These are phyloP conservation scores for Seira ritae DNA, from an alignment of 2,888 invertebrate genomes.

Conservation along the genomic window DNA sequence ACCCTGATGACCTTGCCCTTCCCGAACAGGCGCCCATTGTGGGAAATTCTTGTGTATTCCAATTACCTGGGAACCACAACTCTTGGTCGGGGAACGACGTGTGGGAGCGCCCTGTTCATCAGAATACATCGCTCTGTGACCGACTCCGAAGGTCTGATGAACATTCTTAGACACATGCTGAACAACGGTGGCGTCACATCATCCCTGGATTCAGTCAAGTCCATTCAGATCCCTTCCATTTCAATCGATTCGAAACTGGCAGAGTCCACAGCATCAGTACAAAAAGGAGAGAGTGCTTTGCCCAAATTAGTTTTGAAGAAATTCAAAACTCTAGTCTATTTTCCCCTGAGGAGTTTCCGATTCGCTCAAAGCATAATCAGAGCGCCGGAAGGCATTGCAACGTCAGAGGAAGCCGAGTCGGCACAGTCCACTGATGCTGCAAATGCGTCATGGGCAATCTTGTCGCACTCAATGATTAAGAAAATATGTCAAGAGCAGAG, in stretches of 20 bases:
- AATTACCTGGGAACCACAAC: conserved; percentile 54
- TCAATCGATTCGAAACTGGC: neutral
- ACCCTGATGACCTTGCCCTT: conserved; percentile 64
- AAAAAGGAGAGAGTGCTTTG: conserved; percentile 18
- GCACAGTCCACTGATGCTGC: conserved; percentile 22
- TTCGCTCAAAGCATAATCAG: conserved; percentile 30
- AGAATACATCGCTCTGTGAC: conserved; percentile 62
- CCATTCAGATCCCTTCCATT: conserved; percentile 9
- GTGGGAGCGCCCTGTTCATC: conserved; percentile 61
- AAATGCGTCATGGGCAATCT: conserved; percentile 37
- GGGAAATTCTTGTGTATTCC: conserved; percentile 67
- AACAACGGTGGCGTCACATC: neutral
- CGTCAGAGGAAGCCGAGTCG: neutral
- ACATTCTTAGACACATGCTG: conserved; percentile 51
- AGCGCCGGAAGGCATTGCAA: conserved; percentile 44
- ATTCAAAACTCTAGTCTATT: conserved; percentile 46
- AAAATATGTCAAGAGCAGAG: conserved; percentile 45
- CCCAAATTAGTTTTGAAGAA: conserved; percentile 28
- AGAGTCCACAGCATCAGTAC: conserved; percentile 3
- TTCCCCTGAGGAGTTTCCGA: conserved; percentile 39
- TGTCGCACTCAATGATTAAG: conserved; percentile 32
- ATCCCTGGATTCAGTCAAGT: conserved; percentile 25
- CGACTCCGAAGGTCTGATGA: conserved; percentile 55
- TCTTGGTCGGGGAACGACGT: conserved; percentile 40
- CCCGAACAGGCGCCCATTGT: conserved; percentile 65